phyloP scores from a whole-genome alignment of 2,797 vertebrate genomes.

The Sebastes variabilis region DNA sequence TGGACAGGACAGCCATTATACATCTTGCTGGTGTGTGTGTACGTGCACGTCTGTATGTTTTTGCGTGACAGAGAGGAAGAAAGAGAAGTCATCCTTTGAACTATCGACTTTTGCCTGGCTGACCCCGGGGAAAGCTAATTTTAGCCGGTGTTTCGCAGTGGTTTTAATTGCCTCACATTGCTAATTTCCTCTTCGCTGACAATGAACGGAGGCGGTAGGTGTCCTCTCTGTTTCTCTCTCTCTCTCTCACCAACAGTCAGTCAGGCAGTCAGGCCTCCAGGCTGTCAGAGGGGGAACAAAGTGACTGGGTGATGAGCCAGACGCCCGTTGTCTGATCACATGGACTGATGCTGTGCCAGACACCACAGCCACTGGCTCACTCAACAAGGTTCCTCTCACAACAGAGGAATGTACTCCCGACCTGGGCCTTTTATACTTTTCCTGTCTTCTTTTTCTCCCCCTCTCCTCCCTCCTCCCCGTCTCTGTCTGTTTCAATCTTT shows the following conservation, averaged over 20 bases:
- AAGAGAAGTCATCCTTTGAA: conserved; percentile 54
- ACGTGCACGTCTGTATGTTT: conserved; percentile 18
- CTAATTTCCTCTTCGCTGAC: conserved; percentile 62
- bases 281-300: conserved; percentile 80
- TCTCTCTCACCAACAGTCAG: conserved; percentile 66
- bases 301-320: conserved; percentile 80
- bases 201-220: conserved; percentile 35
- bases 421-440: conserved; percentile 57
- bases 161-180: conserved; percentile 67
- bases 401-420: conserved; percentile 57
- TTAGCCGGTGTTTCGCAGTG: conserved; percentile 50
- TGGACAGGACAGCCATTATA: conserved; percentile 64
- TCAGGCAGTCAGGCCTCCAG: conserved; percentile 71
- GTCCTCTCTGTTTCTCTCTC: conserved; percentile 33
- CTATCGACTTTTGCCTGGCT: conserved; percentile 54
- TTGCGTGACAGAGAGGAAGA: conserved; percentile 27
- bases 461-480: neutral
- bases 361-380: conserved; percentile 68
- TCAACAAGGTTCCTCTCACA: conserved; percentile 74
- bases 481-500: conserved; percentile 44
- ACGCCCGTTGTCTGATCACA: conserved; percentile 75
- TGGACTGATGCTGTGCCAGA: conserved; percentile 78
- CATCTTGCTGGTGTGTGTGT: conserved; percentile 46
- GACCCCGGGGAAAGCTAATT: conserved; percentile 68
- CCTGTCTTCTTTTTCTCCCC: neutral